phyloP scores from a whole-genome alignment of 2,797 vertebrate genomes.

The Melopsittacus undulatus region DNA sequence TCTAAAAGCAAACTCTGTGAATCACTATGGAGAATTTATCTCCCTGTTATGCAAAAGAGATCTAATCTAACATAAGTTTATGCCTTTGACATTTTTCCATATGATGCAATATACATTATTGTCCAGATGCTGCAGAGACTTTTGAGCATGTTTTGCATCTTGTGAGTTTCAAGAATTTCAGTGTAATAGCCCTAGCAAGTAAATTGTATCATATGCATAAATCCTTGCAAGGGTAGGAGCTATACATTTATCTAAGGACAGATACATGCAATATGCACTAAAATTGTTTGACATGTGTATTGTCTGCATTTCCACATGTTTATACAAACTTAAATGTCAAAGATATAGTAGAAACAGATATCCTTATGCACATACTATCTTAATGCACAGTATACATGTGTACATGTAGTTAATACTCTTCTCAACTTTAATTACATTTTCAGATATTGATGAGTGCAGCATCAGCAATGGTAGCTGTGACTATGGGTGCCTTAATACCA shows the following conservation, averaged over 20 bases:
- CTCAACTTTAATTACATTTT: not conserved
- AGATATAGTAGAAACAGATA: not conserved
- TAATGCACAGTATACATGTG: not conserved
- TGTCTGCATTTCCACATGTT: not conserved
- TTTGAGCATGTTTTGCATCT: not conserved
- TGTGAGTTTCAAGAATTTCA: not conserved
- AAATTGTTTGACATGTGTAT: not conserved
- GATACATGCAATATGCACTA: not conserved
- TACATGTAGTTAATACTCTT: not conserved
- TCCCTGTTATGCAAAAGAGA: not conserved
- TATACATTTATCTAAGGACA: not conserved
- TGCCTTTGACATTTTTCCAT: not conserved
- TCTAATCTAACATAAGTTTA: not conserved
- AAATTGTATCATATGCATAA: not conserved
- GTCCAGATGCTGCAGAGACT: not conserved
- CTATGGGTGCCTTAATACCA: slow-evolving; percentile 87
- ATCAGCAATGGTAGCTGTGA: slow-evolving; percentile 92
- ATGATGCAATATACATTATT: not conserved
- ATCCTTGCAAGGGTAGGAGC: not conserved
- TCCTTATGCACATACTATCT: not conserved
- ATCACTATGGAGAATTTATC: not conserved
- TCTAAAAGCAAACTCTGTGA: not conserved
- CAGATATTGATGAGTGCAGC: slow-evolving; percentile 98
- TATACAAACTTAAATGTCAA: not conserved
- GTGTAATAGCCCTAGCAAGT: not conserved